Evolutionary conservation across 1,140 invertebrate genomes (phyloP), one percentile per base, ranked within the genome.

Genomic region (Lordiphosa clarofinis): DNA sequence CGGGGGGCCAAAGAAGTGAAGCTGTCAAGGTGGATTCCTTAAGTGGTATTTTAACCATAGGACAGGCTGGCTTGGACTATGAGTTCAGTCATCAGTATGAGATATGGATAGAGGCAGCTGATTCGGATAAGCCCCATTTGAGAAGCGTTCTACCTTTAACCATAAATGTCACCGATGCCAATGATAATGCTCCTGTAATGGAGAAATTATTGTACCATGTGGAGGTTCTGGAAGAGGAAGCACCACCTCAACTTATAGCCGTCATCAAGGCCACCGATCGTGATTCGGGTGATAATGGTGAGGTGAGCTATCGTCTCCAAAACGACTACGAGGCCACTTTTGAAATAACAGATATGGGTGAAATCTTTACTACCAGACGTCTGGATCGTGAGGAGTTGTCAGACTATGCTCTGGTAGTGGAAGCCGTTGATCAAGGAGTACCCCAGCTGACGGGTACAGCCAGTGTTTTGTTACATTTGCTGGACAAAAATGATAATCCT

Each of bases 401-500:
- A 15, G 92, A 91, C 42, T 98, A 98, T 89, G 93, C 94, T 61
- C 89, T 99, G 13, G 92, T 94, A 2, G 93, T 99, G 0, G 94
- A 96, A 90, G 97, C 96, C 3, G 90, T 94, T 1, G 97, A 99
- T 89, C 93, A 96, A 75, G 97, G 97, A 1, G 91, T 92, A 31
- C 96, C 96, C 0, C 92, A 93, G 50, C 89, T 96, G 40, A 94
- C 95, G 1, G 96, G 97, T 6, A 94, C 95, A 0, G 93, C 96
- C 0, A 96, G 95, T 24, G 94, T 99, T 0, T 79, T 96, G 10
- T 91, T 99, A 0, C 95, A 93, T 4, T 93, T 99, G 10, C 87
- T 94, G 11, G 97, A 99, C 86, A 97, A 97, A 89, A 99, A 99
- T 90, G 97, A 99, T 88, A 98, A 98, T 89, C 95, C 96, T 7